Conservation (phyloP, 2,113 vertebrate species). For the Neodon shergylaensis region DNA sequence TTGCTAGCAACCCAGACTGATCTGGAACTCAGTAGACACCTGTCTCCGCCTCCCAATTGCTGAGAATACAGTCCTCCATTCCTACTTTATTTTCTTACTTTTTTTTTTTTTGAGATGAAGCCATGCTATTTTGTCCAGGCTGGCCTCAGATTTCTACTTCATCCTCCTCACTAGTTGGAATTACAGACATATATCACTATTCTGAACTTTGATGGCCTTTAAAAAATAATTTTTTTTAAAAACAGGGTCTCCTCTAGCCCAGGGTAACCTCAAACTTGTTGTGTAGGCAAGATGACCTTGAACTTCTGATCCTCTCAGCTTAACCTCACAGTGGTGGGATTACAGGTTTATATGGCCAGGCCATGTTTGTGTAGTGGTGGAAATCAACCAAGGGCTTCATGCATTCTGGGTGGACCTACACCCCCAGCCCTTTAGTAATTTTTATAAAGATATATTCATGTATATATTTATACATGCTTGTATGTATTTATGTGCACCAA, state of each 20-base stretch:
- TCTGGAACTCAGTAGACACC: not conserved
- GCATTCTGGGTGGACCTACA: not conserved
- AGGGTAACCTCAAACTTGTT: not conserved
- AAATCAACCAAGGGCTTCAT: not conserved
- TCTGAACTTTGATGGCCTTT: not conserved
- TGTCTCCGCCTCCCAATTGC: not conserved
- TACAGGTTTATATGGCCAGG: not conserved
- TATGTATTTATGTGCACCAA: not conserved
- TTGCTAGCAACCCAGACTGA: not conserved
- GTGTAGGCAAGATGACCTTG: not conserved
- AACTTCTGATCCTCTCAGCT: not conserved
- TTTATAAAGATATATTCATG: not conserved
- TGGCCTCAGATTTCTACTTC: not conserved
- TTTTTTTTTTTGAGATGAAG: not conserved
- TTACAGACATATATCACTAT: not conserved
- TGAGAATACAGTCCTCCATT: too few species aligned
- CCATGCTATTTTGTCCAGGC: not conserved
- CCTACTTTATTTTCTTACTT: not conserved
- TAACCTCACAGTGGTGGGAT: not conserved
- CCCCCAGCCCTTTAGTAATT: not conserved
- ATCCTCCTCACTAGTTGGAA: not conserved
- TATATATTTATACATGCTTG: not conserved
- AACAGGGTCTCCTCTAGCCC: not conserved
- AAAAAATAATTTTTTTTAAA: not conserved
- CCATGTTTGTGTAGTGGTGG: not conserved